phyloP scores from a whole-genome alignment of 2,888 invertebrate genomes.

The Brachypalpus laphriformis region DNA sequence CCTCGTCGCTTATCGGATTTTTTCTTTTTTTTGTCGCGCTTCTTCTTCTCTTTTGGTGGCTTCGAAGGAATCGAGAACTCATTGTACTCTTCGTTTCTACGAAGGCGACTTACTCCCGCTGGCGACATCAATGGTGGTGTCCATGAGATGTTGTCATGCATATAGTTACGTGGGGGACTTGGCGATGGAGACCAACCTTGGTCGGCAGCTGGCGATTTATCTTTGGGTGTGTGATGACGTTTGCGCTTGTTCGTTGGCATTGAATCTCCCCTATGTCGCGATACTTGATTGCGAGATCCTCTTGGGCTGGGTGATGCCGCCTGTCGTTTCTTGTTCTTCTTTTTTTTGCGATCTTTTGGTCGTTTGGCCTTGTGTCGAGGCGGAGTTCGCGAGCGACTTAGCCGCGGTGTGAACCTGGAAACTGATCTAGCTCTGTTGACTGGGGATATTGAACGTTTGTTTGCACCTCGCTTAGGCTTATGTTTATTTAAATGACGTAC shows the following conservation, averaged over 20 bases:
- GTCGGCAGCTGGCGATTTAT: conserved; percentile 75
- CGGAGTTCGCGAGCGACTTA: conserved; percentile 77
- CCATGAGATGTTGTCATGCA: conserved; percentile 83
- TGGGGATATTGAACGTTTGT: conserved; percentile 63
- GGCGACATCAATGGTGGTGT: conserved; percentile 85
- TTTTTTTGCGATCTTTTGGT: conserved; percentile 77
- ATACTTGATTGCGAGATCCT: conserved; percentile 74
- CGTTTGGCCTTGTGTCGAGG: conserved; percentile 75
- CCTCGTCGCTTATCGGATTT: conserved; percentile 81
- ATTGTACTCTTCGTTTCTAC: conserved; percentile 85
- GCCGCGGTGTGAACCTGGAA: conserved; percentile 79
- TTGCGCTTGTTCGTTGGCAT: conserved; percentile 78
- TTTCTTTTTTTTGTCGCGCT: conserved; percentile 80
- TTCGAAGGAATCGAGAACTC: conserved; percentile 75
- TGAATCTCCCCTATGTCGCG: conserved; percentile 79
- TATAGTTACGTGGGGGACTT: conserved; percentile 83
- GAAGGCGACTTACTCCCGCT: conserved; percentile 78
- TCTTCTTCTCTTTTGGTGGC: conserved; percentile 79
- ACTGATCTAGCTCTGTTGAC: conserved; percentile 39
- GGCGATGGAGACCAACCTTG: conserved; percentile 85
- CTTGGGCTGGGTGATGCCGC: conserved; percentile 77
- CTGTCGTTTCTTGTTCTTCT: conserved; percentile 77
- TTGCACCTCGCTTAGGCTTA: conserved; percentile 40
- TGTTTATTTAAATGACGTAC: conserved; percentile 45
- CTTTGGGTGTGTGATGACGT: conserved; percentile 76